Percentiles rank a stretch among this genome's conserved stretches.
These are phyloP conservation scores for Lasioglossum lativentre DNA, from an alignment of 2,888 invertebrate species.

Conservation along the genomic window DNA sequence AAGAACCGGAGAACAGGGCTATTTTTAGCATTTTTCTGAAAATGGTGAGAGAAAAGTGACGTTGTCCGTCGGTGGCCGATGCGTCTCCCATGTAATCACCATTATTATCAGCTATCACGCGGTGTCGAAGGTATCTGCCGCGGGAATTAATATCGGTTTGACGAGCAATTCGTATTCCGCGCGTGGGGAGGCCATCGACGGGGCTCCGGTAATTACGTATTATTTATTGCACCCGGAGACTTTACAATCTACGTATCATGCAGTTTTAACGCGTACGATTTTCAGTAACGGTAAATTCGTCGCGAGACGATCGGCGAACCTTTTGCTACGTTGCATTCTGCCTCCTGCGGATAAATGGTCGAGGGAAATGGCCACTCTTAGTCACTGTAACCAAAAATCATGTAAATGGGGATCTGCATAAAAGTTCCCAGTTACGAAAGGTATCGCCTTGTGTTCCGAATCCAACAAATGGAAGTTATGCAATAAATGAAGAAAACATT, in stretches of 20 bases:
- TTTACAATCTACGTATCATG: slow-evolving; percentile 38
- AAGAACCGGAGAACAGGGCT: neutral
- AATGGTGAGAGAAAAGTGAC: slow-evolving; percentile 15
- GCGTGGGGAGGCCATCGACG: slow-evolving; percentile 27
- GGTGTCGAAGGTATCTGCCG: slow-evolving; percentile 49
- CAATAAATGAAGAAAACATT: too few species aligned
- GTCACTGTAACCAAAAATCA: too few species aligned
- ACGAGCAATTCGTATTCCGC: slow-evolving; percentile 56
- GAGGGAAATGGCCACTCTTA: neutral
- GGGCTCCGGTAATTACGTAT: slow-evolving; percentile 45
- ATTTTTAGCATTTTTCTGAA: neutral
- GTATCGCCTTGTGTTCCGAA: neutral
- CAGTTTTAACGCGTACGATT: slow-evolving; percentile 46
- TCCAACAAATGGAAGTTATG: too few species aligned
- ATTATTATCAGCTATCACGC: slow-evolving; percentile 70
- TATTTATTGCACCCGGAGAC: slow-evolving; percentile 50
- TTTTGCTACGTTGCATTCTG: neutral
- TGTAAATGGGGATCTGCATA: neutral
- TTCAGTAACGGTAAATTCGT: slow-evolving; percentile 50
- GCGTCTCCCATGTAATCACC: slow-evolving; percentile 60
- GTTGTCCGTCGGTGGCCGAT: slow-evolving; percentile 19
- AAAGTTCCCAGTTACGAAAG: neutral
- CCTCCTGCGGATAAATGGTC: neutral
- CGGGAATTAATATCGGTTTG: slow-evolving; percentile 69
- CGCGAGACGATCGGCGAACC: neutral